phyloP scores from a whole-genome alignment of 37 sponge, comb jelly and placozoan species.

The Tethya wilhelma region DNA sequence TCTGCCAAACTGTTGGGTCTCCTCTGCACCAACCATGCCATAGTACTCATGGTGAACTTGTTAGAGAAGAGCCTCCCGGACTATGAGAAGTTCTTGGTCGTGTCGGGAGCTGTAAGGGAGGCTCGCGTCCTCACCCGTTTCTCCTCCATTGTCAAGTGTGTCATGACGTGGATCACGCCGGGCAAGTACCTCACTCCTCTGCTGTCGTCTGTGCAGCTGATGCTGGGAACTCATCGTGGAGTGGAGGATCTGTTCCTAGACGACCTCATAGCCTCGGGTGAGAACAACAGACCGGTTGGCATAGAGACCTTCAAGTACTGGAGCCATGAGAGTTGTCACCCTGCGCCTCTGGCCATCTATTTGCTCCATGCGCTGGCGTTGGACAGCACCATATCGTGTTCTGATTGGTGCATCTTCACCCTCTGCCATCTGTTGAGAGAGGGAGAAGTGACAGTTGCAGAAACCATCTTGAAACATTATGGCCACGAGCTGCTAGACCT shows the following conservation, averaged over 20 bases:
- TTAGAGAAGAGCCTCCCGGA: background rate
- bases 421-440: conserved; percentile 14
- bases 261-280: background rate
- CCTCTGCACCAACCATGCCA: background rate
- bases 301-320: conserved; percentile 25
- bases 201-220: background rate
- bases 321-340: conserved; percentile 13
- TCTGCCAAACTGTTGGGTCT: background rate
- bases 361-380: conserved; percentile 21
- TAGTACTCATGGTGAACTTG: conserved; percentile 4
- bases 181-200: conserved; percentile 10
- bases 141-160: background rate
- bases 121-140: conserved; percentile 13
- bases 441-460: background rate
- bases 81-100: background rate
- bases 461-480: background rate
- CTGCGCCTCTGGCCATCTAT: conserved; percentile 8
- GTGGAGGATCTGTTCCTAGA: conserved; percentile 8
- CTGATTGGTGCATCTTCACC: conserved; percentile 8
- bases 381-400: background rate
- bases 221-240: conserved; percentile 12
- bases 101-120: background rate
- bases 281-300: conserved; percentile 12
- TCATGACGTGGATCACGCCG: conserved; percentile 34
- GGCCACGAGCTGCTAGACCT: conserved; percentile 36